Evolutionary conservation across 2,797 vertebrate species (phyloP), one percentile per base, ranked within the genome.

Genomic region (Sphenodon punctatus): DNA sequence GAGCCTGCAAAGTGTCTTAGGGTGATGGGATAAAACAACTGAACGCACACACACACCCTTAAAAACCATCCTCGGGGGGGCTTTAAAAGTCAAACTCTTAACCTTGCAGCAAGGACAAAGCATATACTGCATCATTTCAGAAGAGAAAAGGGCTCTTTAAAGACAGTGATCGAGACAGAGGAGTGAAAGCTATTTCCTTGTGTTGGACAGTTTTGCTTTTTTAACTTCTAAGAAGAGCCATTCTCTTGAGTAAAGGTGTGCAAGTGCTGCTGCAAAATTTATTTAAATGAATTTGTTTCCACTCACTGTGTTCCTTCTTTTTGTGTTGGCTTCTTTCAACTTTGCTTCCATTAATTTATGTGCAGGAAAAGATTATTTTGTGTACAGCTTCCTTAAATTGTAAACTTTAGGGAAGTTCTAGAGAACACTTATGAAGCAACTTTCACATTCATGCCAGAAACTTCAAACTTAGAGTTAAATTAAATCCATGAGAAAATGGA

Each of bases 11-110:
- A 76, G 23, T 43, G 17, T 63, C 65, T 80, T 34, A 23, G 32
- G 43, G 22, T 67, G 80, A 78, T 78, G 56, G 17, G n/a, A 63
- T 66, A 61, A 71, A 77, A 55, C 74, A 84, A 75, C 58, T 86
- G 48, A 76, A 91, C 81, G 56, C 45, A 30, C 2, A 41, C 16
- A 1, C 30, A 6, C 46, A 86, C 84, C 73, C 27, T 75, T 42
- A 13, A 43, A 60, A 51, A 32, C 10, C 8, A 8, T 20, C 77
- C 83, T 75, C 41, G 36, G 27, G 27, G 11, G 5, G 36, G 13
- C 11, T 63, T 78, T 63, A 65, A 65, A 68, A 76, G 56, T 67
- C 49, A 76, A 34, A 42, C 32, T 85, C 39, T 48, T 78, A 64
- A 43, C 75, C 32, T 16, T 7, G 16, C 34, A 66, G 78, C n/a